Percentiles rank a stretch among this genome's conserved stretches.
These are phyloP conservation scores for Patella ulyssiponensis DNA, from an alignment of 2,888 invertebrate genomes.

Conservation along the genomic window DNA sequence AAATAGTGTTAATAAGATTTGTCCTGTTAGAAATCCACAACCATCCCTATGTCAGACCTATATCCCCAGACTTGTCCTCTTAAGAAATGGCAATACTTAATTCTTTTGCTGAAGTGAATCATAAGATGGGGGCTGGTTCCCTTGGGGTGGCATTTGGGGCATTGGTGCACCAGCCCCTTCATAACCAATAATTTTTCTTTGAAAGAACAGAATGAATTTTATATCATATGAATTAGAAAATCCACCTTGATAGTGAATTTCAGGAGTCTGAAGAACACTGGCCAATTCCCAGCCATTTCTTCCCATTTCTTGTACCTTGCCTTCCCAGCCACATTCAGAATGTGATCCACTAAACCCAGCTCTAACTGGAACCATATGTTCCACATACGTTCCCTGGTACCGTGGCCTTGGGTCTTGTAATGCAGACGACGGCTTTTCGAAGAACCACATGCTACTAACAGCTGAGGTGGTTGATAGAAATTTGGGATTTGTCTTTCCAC, in stretches of 20 bases:
- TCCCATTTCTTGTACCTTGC: conserved; percentile 60
- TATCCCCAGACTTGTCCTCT: too few species aligned
- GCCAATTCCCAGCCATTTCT: conserved; percentile 67
- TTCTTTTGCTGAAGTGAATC: background rate
- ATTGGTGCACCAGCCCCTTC: background rate
- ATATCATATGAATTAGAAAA: conserved; percentile 25
- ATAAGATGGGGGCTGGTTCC: background rate
- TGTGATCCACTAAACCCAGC: conserved; percentile 38
- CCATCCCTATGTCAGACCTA: too few species aligned
- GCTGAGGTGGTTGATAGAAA: conserved; percentile 24
- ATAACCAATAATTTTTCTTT: conserved; percentile 33
- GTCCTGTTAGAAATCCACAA: too few species aligned
- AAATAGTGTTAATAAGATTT: too few species aligned
- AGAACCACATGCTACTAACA: conserved; percentile 63
- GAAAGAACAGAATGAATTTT: conserved; percentile 54
- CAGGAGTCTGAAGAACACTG: conserved; percentile 54
- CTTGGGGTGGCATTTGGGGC: background rate
- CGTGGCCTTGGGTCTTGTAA: conserved; percentile 55
- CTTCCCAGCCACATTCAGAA: conserved; percentile 54
- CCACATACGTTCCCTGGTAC: conserved; percentile 64
- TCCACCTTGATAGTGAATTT: conserved; percentile 27
- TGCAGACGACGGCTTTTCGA: conserved; percentile 62
- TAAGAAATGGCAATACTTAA: background rate
- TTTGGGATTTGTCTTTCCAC: conserved; percentile 10
- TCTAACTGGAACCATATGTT: conserved; percentile 53